These are phyloP conservation scores for Hecatera dysodea DNA, from an alignment of 2,888 invertebrate species.

Conservation along the genomic window DNA sequence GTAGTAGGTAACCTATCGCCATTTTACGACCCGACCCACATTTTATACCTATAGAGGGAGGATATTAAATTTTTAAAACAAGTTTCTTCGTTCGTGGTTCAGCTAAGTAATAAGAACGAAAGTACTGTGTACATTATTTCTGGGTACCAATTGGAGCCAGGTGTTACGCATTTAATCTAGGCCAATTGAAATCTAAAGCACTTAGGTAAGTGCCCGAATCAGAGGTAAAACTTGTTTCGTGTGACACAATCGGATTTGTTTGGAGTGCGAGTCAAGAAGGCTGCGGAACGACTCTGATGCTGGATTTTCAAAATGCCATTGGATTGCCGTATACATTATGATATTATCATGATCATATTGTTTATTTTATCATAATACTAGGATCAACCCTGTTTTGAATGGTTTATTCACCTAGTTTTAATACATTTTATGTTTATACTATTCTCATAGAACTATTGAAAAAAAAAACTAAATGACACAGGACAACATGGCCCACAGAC, in stretches of 20 bases:
- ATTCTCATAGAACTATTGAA: no score
- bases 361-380: background rate
- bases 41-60: slow-evolving; percentile 35
- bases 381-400: no score
- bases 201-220: slow-evolving; percentile 24
- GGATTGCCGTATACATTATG: background rate
- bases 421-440: no score
- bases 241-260: slow-evolving; percentile 15
- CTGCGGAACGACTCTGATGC: background rate
- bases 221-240: slow-evolving; percentile 21
- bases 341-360: no score
- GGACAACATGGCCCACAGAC: no score
- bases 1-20: slow-evolving; percentile 45
- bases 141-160: slow-evolving; percentile 35
- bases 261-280: background rate
- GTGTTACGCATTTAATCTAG: slow-evolving; percentile 47
- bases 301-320: background rate
- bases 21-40: slow-evolving; percentile 50
- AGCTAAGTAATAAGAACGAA: slow-evolving; percentile 32
- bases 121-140: slow-evolving; percentile 39
- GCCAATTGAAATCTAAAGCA: slow-evolving; percentile 43
- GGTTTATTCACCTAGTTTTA: no score
- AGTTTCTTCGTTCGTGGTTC: slow-evolving; percentile 33
- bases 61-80: slow-evolving; percentile 50
- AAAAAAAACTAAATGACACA: no score